These are phyloP conservation scores for Chondrilla cf. caribensis DNA, from an alignment of 37 sponge, comb jelly and placozoan genomes.

Conservation along the genomic window DNA sequence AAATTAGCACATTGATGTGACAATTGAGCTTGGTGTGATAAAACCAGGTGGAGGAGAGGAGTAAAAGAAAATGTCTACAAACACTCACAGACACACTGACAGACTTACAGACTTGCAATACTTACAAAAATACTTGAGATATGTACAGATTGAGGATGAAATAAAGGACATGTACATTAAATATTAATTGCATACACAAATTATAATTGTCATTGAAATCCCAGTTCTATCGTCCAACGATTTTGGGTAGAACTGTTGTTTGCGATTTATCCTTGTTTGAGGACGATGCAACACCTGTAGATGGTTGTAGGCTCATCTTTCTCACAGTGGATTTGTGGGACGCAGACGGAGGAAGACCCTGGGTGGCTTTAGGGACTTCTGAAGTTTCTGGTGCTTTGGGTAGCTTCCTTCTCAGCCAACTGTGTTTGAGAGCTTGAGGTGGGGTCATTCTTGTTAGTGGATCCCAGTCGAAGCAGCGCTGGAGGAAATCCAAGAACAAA, in stretches of 20 bases:
- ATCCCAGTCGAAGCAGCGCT: conserved; percentile 72
- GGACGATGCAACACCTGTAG: conserved; percentile 22
- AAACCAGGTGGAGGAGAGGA: too few species aligned
- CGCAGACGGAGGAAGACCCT: conserved; percentile 28
- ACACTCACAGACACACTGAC: too few species aligned
- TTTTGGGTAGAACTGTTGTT: conserved; percentile 87
- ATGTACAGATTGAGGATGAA: too few species aligned
- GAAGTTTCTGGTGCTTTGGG: conserved; percentile 40
- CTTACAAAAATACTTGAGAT: too few species aligned
- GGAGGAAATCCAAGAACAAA: conserved; percentile 76
- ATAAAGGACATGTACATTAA: too few species aligned
- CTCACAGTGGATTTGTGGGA: conserved; percentile 8
- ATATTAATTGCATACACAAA: too few species aligned
- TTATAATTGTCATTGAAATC: not conserved
- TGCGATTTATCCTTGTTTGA: conserved; percentile 35
- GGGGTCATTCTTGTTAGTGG: conserved; percentile 71
- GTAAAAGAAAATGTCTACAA: too few species aligned
- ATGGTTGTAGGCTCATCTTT: conserved; percentile 26
- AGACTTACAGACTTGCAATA: too few species aligned
- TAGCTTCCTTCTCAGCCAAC: conserved; percentile 67
- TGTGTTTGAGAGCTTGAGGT: conserved; percentile 70
- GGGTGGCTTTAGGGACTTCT: conserved; percentile 26
- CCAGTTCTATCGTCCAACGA: conserved; percentile 73
- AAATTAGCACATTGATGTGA: too few species aligned
- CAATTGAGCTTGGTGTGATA: too few species aligned